Evolutionary conservation across 2,888 invertebrate genomes (phyloP), one percentile per base, ranked within the genome.

Genomic region (Rhimphoctona megacephalus): DNA sequence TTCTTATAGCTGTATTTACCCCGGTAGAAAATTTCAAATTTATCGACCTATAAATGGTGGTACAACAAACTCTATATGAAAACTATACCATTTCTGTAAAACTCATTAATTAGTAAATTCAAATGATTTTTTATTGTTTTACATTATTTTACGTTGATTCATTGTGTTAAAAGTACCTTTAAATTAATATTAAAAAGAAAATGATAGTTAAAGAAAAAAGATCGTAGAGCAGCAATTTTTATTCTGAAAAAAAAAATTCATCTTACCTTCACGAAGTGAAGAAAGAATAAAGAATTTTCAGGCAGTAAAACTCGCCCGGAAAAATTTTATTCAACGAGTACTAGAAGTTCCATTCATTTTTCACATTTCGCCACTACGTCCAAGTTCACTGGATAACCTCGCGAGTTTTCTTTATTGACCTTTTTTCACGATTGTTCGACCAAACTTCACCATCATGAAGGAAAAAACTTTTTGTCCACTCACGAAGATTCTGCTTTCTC

Each of bases 301-400:
- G n/a, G 52, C 19, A 43, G 25, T 61, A 9, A 25, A 33, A 22
- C n/a, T 54, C 36, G 52, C 8, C 25, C n/a, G 25, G 22, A 74
- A 57, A 36, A 46, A 43, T 57, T 43, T 61, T 43, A 61, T 76
- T 76, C 74, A 76, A 61, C 74, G 74, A 76, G 43, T 61, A 25
- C 54, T n/a, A 9, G n/a, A 54, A 73, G 61, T 76, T 76, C 19
- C 61, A 46, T 25, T 61, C 25, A 74, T 39, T 74, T 74, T 39
- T 54, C 36, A 49, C 73, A 39, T 74, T 22, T 22, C 22, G 39
- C 22, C 57, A 74, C n/a, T 54, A 39, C 39, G 36, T 57, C 39
- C 74, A 61, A 61, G 76, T 46, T 43, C 30, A 30, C 46, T 46
- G n/a, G 43, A 74, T 61, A 14, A 54, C 43, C 43, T 25, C 52